Conservation (phyloP, 1,140 invertebrate species). For the Lordiphosa stackelbergi region DNA sequence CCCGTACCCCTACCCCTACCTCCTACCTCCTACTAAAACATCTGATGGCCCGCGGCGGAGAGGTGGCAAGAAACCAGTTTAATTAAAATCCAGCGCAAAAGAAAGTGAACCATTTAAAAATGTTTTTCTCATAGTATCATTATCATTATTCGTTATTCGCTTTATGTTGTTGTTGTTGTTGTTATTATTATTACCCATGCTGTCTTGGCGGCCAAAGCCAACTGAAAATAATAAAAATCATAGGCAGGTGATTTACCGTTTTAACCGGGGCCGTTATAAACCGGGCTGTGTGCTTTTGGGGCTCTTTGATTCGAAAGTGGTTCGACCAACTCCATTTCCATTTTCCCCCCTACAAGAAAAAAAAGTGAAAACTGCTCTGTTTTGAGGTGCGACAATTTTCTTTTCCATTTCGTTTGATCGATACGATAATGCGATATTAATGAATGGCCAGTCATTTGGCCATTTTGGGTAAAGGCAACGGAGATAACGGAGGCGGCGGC, state of each 20-base stretch:
- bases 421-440: slow-evolving; percentile 25
- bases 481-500: too few relatives aligned
- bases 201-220: slow-evolving; percentile 26
- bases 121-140: slow-evolving; percentile 25
- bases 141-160: slow-evolving; percentile 21
- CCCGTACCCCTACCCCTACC: background rate
- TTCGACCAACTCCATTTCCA: slow-evolving; percentile 33
- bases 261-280: slow-evolving; percentile 34
- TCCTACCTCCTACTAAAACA: background rate
- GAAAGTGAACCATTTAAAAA: slow-evolving; percentile 70
- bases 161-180: slow-evolving; percentile 10
- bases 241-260: slow-evolving; percentile 64
- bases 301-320: slow-evolving; percentile 59
- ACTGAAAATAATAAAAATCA: slow-evolving; percentile 24
- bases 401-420: slow-evolving; percentile 47
- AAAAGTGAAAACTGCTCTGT: slow-evolving; percentile 61
- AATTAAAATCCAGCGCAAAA: slow-evolving; percentile 60
- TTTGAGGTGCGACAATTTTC: slow-evolving; percentile 50
- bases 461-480: background rate
- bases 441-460: slow-evolving; percentile 16
- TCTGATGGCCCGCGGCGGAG: background rate
- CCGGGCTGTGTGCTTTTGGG: slow-evolving; percentile 2
- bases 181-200: slow-evolving; percentile 45
- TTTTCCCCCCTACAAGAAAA: slow-evolving; percentile 5
- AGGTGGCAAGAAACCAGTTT: slow-evolving; percentile 46